These are phyloP conservation scores for Leucophenga maculata DNA, from an alignment of 2,888 invertebrate genomes.

Conservation along the genomic window DNA sequence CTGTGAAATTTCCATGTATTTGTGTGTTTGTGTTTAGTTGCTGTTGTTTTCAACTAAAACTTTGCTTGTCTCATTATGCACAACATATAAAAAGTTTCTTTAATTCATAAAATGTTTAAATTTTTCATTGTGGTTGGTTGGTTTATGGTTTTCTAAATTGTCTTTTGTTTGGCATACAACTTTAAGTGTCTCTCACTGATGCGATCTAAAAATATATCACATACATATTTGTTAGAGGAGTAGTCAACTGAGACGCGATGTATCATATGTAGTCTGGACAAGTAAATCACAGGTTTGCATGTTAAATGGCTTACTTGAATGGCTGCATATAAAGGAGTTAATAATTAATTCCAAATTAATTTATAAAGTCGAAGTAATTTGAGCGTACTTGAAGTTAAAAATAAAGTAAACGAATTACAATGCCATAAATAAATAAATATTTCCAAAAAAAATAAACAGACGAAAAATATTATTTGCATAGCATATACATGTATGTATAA, in stretches of 20 bases:
- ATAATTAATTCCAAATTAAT: too few species aligned
- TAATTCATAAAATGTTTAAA: neutral
- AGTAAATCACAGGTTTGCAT: too few species aligned
- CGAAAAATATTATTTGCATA: constrained; percentile 3
- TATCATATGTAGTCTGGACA: too few species aligned
- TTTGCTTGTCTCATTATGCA: constrained; percentile 24
- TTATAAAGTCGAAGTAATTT: too few species aligned
- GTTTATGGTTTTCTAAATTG: neutral
- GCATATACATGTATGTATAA: constrained; percentile 7
- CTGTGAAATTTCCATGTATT: too few species aligned
- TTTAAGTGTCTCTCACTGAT: too few species aligned
- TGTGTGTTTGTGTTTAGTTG: neutral
- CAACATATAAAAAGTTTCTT: constrained; percentile 20
- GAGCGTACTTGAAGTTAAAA: neutral
- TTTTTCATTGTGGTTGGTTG: neutral
- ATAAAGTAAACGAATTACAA: neutral
- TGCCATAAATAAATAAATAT: too few species aligned
- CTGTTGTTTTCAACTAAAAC: constrained; percentile 13
- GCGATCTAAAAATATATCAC: too few species aligned
- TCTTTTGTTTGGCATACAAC: neutral
- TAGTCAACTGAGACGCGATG: too few species aligned
- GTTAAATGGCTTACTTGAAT: too few species aligned
- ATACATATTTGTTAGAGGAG: too few species aligned
- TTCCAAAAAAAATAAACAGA: neutral
- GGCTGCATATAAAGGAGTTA: too few species aligned